Evolutionary conservation across 2,797 vertebrate genomes (phyloP).

Genomic region (Dicrostonyx torquatus): DNA sequence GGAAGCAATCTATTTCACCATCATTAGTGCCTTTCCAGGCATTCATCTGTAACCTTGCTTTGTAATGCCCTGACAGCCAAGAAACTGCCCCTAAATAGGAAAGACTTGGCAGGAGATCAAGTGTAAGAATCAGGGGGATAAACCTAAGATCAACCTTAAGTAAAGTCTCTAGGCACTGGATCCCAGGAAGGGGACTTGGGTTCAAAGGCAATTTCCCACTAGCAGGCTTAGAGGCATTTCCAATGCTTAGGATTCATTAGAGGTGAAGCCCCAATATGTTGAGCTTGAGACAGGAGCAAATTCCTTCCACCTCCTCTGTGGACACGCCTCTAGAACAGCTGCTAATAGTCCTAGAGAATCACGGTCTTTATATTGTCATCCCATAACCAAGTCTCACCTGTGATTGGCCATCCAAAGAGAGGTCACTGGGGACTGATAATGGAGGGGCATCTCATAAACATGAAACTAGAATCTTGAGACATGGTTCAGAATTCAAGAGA

Average conservation of each 20-base stretch:
- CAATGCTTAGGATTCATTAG: background rate
- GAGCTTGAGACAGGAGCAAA: background rate
- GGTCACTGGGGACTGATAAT: background rate
- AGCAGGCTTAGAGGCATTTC: slow-evolving; percentile 5
- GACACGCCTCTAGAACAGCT: background rate
- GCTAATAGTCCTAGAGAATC: background rate
- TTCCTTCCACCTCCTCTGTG: background rate
- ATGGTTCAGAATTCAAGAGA: background rate
- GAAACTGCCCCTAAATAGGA: background rate
- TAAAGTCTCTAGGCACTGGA: background rate
- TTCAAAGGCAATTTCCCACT: slow-evolving; percentile 12
- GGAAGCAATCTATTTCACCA: slow-evolving; percentile 16
- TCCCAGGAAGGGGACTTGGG: background rate
- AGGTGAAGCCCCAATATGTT: background rate
- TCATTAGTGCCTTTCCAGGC: background rate
- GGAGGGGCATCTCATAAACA: background rate
- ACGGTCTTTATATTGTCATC: background rate
- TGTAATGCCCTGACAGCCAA: slow-evolving; percentile 7
- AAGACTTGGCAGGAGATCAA: background rate
- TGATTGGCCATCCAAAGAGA: background rate
- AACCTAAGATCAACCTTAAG: background rate
- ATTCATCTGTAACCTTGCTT: slow-evolving; percentile 46
- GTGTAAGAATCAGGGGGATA: background rate
- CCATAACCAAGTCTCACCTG: background rate
- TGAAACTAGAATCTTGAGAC: background rate